Conservation (phyloP, 2,113 vertebrate species). For the Peromyscus leucopus region DNA sequence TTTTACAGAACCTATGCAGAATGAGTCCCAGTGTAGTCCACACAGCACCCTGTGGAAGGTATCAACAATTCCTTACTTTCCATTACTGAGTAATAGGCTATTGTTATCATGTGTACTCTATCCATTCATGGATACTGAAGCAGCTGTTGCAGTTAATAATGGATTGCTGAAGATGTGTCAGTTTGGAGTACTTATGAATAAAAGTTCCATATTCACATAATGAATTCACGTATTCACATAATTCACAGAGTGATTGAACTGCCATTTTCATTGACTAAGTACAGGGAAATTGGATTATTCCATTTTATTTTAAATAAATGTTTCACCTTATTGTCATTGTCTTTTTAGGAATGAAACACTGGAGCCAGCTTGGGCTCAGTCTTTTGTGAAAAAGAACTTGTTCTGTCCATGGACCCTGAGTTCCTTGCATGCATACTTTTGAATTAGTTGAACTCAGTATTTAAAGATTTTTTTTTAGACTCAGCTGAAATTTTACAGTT, state of each 20-base stretch:
- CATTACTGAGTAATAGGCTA: not conserved
- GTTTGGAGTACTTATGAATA: not conserved
- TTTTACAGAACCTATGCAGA: not conserved
- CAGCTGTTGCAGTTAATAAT: no score
- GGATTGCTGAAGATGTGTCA: not conserved
- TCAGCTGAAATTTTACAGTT: not conserved
- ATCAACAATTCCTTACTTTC: not conserved
- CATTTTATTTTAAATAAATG: not conserved
- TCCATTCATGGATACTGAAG: not conserved
- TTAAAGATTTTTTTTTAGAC: not conserved
- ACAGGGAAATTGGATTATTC: not conserved
- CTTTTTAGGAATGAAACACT: not conserved
- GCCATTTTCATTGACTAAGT: not conserved
- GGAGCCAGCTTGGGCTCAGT: fast-evolving
- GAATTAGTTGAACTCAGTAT: fast-evolving
- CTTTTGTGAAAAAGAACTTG: not conserved
- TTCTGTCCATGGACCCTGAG: not conserved
- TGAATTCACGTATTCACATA: no score
- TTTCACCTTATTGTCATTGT: not conserved
- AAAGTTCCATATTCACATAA: not conserved
- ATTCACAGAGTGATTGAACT: not conserved
- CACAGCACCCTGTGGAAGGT: fast-evolving
- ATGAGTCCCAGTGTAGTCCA: not conserved
- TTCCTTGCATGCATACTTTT: not conserved
- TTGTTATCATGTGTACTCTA: not conserved